Base-by-base conservation (phyloP, 2,888 invertebrate species). In the Cinara cedri region DNA sequence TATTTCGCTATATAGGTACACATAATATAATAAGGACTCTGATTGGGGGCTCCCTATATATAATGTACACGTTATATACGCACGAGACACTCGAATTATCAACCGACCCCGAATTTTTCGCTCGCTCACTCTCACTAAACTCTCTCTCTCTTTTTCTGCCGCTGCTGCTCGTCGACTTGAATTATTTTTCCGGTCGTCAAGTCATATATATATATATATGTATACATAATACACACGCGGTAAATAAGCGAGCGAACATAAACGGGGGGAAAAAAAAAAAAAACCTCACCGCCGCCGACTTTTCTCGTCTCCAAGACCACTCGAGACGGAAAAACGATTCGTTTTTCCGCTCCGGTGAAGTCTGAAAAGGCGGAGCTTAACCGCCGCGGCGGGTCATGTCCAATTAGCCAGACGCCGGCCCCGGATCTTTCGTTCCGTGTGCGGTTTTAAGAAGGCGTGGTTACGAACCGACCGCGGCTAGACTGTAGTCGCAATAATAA, bases 291-390 rank as follows among this genome's bases (percentile, higher is more conserved):
- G n/a, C n/a, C 21, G 49, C 34, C 42, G 24, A 60, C 78, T 68
- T 60, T n/a, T 68, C 66, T 57, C 46, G 55, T 55, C 49, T 76
- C 60, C 21, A 34, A 46, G 76, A 68, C 68, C 78, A 62, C 78
- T 78, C 26, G 68, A 78, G 70, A 78, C 70, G 70, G 78, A 70
- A 78, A 72, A 78, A 78, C 70, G 70, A 70, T 11, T 78, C 78
- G 68, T 70, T 78, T 78, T 78, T 78, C 78, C 78, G 78, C 78
- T 78, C 68, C 68, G 44, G 34, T n/a, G 60, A 70, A 51, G 49
- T 70, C 44, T 51, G 34, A 49, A 70, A 60, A 70, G 78, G 78
- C 70, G 78, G 78, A 70, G 78, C 70, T 78, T 62, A 34, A 3
- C 34, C 3, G 3, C 60, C 51, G 60, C 51, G 49, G 42, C 13